A percentile compares a stretch with the other conserved stretches of the same genome.
Evolutionary conservation across 2,888 invertebrate genomes (phyloP).

Genomic region (Hetaerina titia): DNA sequence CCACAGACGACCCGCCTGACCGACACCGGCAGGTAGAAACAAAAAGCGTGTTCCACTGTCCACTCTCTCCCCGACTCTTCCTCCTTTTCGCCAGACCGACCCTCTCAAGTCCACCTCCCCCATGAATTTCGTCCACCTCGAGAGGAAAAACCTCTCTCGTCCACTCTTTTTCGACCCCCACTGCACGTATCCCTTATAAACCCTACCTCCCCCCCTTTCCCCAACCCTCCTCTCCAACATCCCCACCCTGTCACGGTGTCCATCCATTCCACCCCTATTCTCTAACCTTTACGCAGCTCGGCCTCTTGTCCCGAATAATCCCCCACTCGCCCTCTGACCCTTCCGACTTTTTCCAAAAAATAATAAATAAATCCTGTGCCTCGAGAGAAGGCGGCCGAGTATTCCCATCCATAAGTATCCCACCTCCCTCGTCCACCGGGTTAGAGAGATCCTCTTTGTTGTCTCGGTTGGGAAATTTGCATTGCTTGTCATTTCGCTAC

Average conservation of each 20-base stretch:
- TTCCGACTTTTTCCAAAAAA: neutral
- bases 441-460: neutral
- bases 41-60: slow-evolving; percentile 58
- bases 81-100: neutral
- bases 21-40: slow-evolving; percentile 57
- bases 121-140: slow-evolving; percentile 39
- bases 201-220: neutral
- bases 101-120: neutral
- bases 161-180: neutral
- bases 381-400: neutral
- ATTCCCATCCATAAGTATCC: neutral
- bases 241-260: neutral
- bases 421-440: neutral
- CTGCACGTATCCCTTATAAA: slow-evolving; percentile 20
- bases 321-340: slow-evolving; percentile 9
- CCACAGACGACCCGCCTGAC: slow-evolving; percentile 55
- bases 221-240: no score
- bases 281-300: slow-evolving; percentile 16
- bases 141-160: slow-evolving; percentile 35
- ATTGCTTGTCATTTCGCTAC: slow-evolving; percentile 41
- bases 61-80: neutral
- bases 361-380: slow-evolving; percentile 20
- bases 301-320: slow-evolving; percentile 14
- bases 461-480: neutral
- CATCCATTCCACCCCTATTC: slow-evolving; percentile 9